phyloP scores from a whole-genome alignment of 2,113 vertebrate species.

The Cercopithecus mona region DNA sequence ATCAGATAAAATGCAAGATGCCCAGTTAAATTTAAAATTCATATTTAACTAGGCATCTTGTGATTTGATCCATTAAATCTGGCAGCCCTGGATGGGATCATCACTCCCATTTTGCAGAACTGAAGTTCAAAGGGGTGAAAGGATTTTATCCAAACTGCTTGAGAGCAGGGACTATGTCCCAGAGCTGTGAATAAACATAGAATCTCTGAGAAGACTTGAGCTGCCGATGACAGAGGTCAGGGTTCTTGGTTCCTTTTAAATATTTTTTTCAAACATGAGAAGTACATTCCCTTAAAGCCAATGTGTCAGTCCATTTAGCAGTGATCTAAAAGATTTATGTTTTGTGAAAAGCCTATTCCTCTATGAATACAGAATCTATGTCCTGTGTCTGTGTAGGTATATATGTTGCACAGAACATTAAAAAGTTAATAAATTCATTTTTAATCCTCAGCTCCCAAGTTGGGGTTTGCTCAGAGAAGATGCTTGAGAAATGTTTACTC shows the following conservation, averaged over 20 bases:
- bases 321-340: neutral
- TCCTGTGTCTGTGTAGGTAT: neutral
- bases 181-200: conserved; percentile 47
- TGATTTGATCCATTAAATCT: conserved; percentile 6
- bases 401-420: neutral
- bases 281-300: neutral
- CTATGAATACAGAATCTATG: neutral
- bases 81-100: neutral
- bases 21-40: conserved; percentile 15
- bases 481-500: neutral
- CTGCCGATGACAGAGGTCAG: neutral
- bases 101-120: neutral
- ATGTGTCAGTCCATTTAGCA: neutral
- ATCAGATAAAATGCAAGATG: neutral
- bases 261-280: neutral
- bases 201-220: neutral
- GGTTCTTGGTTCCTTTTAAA: neutral
- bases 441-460: neutral
- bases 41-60: neutral
- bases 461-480: neutral
- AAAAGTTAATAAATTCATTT: neutral
- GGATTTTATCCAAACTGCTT: neutral
- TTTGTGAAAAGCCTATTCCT: neutral
- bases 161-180: neutral
- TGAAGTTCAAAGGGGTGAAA: neutral